Evolutionary conservation across 2,113 vertebrate genomes (phyloP).

Genomic region (Cavia porcellus): DNA sequence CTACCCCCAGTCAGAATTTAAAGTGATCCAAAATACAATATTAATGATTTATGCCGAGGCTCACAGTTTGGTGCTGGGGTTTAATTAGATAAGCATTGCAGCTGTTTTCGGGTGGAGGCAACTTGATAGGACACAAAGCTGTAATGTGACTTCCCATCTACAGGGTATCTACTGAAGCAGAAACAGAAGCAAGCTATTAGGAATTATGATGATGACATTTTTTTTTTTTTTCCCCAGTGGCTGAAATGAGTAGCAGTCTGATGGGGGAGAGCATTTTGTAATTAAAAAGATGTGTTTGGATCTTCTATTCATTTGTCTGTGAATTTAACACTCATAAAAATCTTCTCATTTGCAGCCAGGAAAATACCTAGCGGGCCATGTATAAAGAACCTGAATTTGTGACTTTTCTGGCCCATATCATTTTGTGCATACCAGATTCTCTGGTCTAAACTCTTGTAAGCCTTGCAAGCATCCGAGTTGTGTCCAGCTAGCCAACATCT

Average conservation of each 20-base stretch:
- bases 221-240: not conserved
- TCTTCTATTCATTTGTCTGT: slow-evolving; percentile 52
- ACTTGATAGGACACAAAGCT: slow-evolving; percentile 67
- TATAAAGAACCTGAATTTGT: not conserved
- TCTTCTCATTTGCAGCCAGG: not conserved
- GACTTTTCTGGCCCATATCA: not conserved
- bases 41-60: slow-evolving; percentile 78
- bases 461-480: not conserved
- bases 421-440: not conserved
- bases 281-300: slow-evolving; percentile 54
- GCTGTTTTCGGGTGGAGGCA: slow-evolving; percentile 77
- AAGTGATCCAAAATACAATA: slow-evolving; percentile 76
- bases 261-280: slow-evolving; percentile 46
- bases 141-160: slow-evolving; percentile 69
- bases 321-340: slow-evolving; percentile 24
- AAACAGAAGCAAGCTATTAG: slow-evolving; percentile 72
- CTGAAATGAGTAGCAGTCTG: slow-evolving; percentile 60
- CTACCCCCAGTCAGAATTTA: slow-evolving; percentile 78
- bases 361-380: not conserved
- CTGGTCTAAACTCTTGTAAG: not conserved
- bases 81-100: slow-evolving; percentile 82
- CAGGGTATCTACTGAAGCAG: slow-evolving; percentile 64
- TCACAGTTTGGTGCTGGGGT: slow-evolving; percentile 72
- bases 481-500: not conserved
- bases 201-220: slow-evolving; percentile 54